Evolutionary conservation across 2,113 vertebrate genomes (phyloP).

Genomic region (Prochilodus magdalenae): DNA sequence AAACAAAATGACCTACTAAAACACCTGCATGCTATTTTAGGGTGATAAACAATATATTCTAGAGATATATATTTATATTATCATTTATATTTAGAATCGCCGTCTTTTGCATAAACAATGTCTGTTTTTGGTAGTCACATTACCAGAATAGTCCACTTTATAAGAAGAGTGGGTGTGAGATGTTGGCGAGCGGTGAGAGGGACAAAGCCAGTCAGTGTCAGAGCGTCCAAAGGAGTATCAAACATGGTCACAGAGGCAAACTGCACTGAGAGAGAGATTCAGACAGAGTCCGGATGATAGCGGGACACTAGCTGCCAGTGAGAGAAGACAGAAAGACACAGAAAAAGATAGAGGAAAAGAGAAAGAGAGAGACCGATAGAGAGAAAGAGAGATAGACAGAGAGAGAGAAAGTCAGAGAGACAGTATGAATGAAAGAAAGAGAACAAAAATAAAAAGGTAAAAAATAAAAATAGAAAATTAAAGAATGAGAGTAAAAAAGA

Average conservation of each 20-base stretch:
- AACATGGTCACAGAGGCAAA: constrained; percentile 46
- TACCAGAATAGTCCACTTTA: constrained; percentile 65
- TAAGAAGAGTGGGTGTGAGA: constrained; percentile 59
- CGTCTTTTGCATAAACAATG: constrained; percentile 64
- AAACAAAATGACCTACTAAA: constrained; percentile 52
- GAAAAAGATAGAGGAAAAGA: not conserved
- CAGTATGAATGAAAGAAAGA: not conserved
- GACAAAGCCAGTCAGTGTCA: constrained; percentile 24
- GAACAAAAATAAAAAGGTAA: constrained; percentile 24
- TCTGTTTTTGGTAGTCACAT: constrained; percentile 68
- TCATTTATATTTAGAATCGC: constrained; percentile 30
- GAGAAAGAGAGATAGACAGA: not conserved
- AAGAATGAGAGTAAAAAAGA: not conserved
- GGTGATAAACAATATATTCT: constrained; percentile 44
- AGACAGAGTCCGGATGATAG: constrained; percentile 34
- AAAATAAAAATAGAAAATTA: not conserved
- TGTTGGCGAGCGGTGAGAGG: constrained; percentile 43
- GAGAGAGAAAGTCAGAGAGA: constrained; percentile 22
- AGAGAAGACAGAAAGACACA: not conserved
- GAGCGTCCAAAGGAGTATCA: constrained; percentile 34
- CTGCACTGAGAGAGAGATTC: not conserved
- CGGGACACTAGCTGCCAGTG: constrained; percentile 71
- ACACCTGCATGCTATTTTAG: constrained; percentile 71
- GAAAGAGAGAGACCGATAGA: constrained; percentile 16
- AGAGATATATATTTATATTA: not conserved